These are phyloP conservation scores for Porphyrio hochstetteri DNA, from an alignment of 2,113 vertebrate species.

Conservation along the genomic window DNA sequence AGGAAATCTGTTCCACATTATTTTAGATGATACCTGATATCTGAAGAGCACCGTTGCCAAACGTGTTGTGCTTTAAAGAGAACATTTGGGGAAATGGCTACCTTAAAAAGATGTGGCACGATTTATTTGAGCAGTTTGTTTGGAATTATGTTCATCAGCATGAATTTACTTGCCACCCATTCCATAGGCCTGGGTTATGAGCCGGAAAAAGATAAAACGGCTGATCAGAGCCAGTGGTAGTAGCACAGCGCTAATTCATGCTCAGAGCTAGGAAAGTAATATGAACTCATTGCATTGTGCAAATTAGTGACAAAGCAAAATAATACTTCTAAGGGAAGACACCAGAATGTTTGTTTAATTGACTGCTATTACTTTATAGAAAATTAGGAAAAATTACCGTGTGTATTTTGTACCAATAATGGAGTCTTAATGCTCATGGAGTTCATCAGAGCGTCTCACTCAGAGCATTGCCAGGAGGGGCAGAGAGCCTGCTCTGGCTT, in stretches of 20 bases:
- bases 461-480: neutral
- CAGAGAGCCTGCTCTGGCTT: neutral
- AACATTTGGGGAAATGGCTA: constrained; percentile 4
- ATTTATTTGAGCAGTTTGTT: constrained; percentile 46
- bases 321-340: constrained; percentile 5
- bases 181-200: constrained; percentile 40
- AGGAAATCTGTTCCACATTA: constrained; percentile 36
- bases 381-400: neutral
- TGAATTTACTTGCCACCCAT: constrained; percentile 35
- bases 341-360: constrained; percentile 36
- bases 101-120: constrained; percentile 11
- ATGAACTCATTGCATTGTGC: neutral
- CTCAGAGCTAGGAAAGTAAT: neutral
- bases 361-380: constrained; percentile 13
- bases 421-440: neutral
- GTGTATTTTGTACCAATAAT: neutral
- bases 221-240: neutral
- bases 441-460: neutral
- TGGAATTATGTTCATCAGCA: constrained; percentile 38
- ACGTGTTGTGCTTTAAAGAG: neutral
- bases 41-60: constrained; percentile 29
- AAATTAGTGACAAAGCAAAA: constrained; percentile 36
- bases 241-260: constrained; percentile 13
- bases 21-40: constrained; percentile 50
- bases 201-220: constrained; percentile 55